These are phyloP conservation scores for Lamellibrachia columna DNA, from an alignment of 2,888 invertebrate species.

Conservation along the genomic window DNA sequence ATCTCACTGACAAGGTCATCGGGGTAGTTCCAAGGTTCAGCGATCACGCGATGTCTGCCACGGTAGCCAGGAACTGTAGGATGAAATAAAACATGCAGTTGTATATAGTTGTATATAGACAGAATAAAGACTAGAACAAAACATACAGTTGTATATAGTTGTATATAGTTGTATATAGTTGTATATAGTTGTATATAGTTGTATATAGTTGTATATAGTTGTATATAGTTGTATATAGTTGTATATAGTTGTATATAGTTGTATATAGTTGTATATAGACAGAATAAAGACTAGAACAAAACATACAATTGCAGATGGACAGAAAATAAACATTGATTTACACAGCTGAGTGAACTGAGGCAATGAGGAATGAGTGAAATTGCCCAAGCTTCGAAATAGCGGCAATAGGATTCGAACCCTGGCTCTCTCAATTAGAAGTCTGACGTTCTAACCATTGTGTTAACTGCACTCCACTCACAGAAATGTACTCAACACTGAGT, in stretches of 20 bases:
- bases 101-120: background rate
- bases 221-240: too few species aligned
- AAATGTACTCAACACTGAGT: too few species aligned
- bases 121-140: background rate
- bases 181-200: too few species aligned
- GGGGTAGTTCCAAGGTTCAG: conserved; percentile 83
- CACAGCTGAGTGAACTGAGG: background rate
- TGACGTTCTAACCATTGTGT: too few species aligned
- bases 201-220: too few species aligned
- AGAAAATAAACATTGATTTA: background rate
- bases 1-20: conserved; percentile 23
- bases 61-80: conserved; percentile 81
- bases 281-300: background rate
- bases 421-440: too few species aligned
- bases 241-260: background rate
- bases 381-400: too few species aligned
- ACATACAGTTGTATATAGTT: background rate
- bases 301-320: background rate
- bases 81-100: conserved; percentile 28
- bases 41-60: conserved; percentile 82
- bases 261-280: background rate
- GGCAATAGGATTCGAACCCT: too few species aligned
- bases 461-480: too few species aligned
- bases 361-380: background rate
- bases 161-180: too few species aligned